phyloP scores from a whole-genome alignment of 2,888 invertebrate species.

The Phalera bucephala region DNA sequence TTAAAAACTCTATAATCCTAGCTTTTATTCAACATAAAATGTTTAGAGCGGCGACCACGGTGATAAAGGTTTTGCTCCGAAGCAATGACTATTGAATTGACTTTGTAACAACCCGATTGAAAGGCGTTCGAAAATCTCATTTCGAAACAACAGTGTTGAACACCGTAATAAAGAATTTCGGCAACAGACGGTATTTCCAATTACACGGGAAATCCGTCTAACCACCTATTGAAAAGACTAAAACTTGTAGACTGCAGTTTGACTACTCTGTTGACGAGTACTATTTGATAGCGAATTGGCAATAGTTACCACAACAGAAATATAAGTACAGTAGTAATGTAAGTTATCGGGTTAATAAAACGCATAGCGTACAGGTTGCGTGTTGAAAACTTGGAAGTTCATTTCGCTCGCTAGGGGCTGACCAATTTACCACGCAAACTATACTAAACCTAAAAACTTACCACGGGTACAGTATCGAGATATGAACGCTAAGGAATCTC shows the following conservation, averaged over 20 bases:
- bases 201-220: constrained; percentile 5
- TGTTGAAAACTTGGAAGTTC: too few relatives aligned
- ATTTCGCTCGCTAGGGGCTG: too few relatives aligned
- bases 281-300: constrained; percentile 33
- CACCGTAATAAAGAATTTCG: constrained; percentile 5
- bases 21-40: neutral
- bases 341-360: too few relatives aligned
- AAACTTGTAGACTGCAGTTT: constrained; percentile 2
- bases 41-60: constrained; percentile 7
- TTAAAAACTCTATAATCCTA: neutral
- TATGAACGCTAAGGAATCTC: constrained; percentile 18
- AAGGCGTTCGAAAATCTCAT: constrained; percentile 10
- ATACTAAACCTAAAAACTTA: too few relatives aligned
- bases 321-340: constrained; percentile 1
- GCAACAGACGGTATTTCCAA: constrained; percentile 4
- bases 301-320: constrained; percentile 49
- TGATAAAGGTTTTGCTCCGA: constrained; percentile 9
- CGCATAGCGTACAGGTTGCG: too few relatives aligned
- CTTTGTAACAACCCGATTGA: constrained; percentile 28
- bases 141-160: constrained; percentile 15
- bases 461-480: too few relatives aligned
- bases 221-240: neutral
- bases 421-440: too few relatives aligned
- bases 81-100: constrained; percentile 26
- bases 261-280: constrained; percentile 38